Evolutionary conservation across 2,888 invertebrate species (phyloP).

Genomic region (Gandaritis pyraliata): DNA sequence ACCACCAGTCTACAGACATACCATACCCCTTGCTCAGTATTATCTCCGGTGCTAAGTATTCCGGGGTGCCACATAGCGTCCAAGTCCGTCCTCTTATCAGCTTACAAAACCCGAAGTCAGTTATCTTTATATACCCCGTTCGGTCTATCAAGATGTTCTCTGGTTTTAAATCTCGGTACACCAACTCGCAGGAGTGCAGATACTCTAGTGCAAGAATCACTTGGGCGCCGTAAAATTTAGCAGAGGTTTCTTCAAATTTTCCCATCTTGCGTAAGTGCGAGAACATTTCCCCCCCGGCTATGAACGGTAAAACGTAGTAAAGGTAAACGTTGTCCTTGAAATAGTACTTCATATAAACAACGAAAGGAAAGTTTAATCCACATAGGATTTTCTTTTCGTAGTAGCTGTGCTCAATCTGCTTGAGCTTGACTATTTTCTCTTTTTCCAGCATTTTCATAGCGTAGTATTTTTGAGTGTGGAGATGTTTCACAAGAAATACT

Average conservation of each 20-base stretch:
- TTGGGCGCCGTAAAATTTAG: conserved; percentile 96
- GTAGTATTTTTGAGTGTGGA: conserved; percentile 84
- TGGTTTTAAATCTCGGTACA: conserved; percentile 96
- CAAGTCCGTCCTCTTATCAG: conserved; percentile 90
- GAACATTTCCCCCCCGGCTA: conserved; percentile 95
- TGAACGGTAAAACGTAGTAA: conserved; percentile 92
- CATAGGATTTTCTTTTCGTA: conserved; percentile 96
- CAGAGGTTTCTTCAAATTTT: conserved; percentile 89
- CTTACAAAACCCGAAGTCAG: conserved; percentile 98
- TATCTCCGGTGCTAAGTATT: conserved; percentile 97
- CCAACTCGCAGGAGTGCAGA: conserved; percentile 92
- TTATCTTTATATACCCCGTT: conserved; percentile 92
- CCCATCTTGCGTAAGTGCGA: conserved; percentile 87
- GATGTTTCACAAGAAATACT: conserved; percentile 89
- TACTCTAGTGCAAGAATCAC: conserved; percentile 96
- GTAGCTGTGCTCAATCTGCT: conserved; percentile 94
- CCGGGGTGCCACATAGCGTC: conserved; percentile 98
- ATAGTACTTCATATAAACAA: conserved; percentile 92
- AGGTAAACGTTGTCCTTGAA: conserved; percentile 94
- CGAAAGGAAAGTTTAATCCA: conserved; percentile 93
- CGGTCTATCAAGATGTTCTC: conserved; percentile 94
- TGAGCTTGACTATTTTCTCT: conserved; percentile 92
- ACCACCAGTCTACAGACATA: conserved; percentile 98
- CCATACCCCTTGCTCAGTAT: conserved; percentile 97
- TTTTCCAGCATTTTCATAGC: conserved; percentile 97